Evolutionary conservation across 2,113 vertebrate genomes (phyloP).

Genomic region (Clupea harengus): DNA sequence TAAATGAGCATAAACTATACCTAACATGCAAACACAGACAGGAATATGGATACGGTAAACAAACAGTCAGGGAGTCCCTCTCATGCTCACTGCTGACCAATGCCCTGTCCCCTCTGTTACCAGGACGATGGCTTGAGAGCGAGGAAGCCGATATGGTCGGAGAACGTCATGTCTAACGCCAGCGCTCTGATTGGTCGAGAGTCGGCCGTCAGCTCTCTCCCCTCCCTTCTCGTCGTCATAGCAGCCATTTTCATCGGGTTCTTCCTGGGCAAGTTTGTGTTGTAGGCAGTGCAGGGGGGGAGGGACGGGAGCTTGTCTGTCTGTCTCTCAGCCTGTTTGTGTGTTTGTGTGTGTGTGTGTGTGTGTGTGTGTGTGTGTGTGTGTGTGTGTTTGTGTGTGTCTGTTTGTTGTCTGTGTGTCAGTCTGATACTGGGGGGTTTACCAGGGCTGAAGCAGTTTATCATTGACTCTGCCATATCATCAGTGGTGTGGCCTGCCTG

Average conservation of each 20-base stretch:
- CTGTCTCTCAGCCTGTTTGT: constrained; percentile 37
- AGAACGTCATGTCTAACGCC: constrained; percentile 83
- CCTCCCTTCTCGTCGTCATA: constrained; percentile 96
- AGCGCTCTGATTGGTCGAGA: constrained; percentile 81
- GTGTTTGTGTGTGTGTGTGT: constrained; percentile 20
- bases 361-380: constrained; percentile 9
- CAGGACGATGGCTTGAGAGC: constrained; percentile 90
- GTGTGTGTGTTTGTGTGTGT: constrained; percentile 2
- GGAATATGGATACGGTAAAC: background rate
- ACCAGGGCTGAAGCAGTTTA: constrained; percentile 73
- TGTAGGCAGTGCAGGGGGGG: constrained; percentile 82
- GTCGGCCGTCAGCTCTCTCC: constrained; percentile 83
- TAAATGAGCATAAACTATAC: background rate
- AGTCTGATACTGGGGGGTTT: constrained; percentile 29
- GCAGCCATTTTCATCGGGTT: constrained; percentile 99
- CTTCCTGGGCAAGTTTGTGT: constrained; percentile 99
- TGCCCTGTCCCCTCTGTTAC: background rate
- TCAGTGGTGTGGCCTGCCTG: constrained; percentile 82
- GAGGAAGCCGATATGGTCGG: constrained; percentile 86
- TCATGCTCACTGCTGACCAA: background rate
- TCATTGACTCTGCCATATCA: constrained; percentile 89
- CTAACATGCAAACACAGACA: background rate
- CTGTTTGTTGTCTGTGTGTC: background rate
- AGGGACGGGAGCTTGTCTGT: constrained; percentile 76
- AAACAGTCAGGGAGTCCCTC: background rate